These are phyloP conservation scores for Sinocyclocheilus anshuiensis DNA, from an alignment of 2,113 vertebrate genomes.

Conservation along the genomic window DNA sequence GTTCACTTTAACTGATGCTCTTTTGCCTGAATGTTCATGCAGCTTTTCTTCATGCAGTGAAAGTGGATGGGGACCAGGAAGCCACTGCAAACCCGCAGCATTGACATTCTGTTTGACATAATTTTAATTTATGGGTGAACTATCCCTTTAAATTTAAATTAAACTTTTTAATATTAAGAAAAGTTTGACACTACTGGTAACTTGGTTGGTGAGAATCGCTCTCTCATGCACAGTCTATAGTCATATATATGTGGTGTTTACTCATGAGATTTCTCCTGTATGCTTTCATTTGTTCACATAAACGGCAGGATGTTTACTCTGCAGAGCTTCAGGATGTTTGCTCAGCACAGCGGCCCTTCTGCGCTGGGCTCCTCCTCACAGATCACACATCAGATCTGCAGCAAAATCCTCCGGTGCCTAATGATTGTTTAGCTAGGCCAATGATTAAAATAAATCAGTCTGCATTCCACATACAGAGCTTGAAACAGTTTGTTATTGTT, in stretches of 20 bases:
- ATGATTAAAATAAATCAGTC: neutral
- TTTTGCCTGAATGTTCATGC: too few relatives aligned
- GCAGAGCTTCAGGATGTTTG: constrained; percentile 62
- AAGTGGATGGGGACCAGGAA: neutral
- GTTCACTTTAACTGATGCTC: neutral
- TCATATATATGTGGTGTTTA: neutral
- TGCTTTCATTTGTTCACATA: constrained; percentile 34
- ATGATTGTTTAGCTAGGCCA: neutral
- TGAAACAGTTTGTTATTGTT: neutral
- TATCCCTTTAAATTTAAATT: neutral
- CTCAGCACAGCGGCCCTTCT: constrained; percentile 57
- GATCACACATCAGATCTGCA: constrained; percentile 1
- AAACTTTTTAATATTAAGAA: too few relatives aligned
- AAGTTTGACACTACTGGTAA: neutral
- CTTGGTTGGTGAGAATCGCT: too few relatives aligned
- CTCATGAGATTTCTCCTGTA: constrained; percentile 7
- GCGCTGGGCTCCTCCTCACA: neutral
- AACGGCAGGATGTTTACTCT: constrained; percentile 64
- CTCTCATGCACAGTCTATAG: neutral
- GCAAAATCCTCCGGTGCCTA: neutral
- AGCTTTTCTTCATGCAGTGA: neutral
- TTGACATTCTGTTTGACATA: neutral
- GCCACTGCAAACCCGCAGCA: too few relatives aligned
- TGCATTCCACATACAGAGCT: neutral
- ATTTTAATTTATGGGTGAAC: neutral